Base-by-base conservation (phyloP, 1,140 invertebrate genomes). In the Leguminivora glycinivorella region DNA sequence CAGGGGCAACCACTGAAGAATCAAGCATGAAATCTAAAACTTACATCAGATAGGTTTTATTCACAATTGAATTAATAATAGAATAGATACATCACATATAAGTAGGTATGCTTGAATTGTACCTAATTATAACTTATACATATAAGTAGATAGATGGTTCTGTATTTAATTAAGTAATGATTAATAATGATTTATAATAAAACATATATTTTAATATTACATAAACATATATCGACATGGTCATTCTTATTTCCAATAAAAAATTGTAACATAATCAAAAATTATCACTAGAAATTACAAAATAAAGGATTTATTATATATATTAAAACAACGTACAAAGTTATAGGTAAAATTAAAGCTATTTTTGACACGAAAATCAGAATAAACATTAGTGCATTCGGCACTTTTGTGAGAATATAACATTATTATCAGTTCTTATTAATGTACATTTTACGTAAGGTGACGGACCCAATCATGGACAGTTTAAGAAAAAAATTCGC, bases 321-420 rank as follows among this genome's bases (percentile, higher is more conserved):
- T n/a, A n/a, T 43, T 38, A 43, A 52, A 47, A 19, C 43, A 47
- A n/a, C 43, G 43, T 38, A 38, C n/a, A 4, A 31, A 31, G 3
- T 31, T 7, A 31, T 31, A 31, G 29, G 7, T 52, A 52, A 22
- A 29, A 63, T 34, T 63, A 63, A 63, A 63, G 58, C 58, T 17
- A 17, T 47, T 47, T 14, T 60, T n/a, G n/a, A 60, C 26, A 31
- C 26, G 58, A 6, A 29, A 34, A 29, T 63, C 1, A 63, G 31
- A 63, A 63, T 0, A 63, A 63, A 63, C 0, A 22, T 52, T n/a
- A 9, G 19, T 52, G 19, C 6, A 31, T 17, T 12, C 25, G n/a
- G n/a, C 58, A 31, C 6, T 9, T 9, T 22, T 22, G 47, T 22
- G 47, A 9, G 10, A 25, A 9, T 19, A 34, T 31, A 34, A 31